Conservation (phyloP, 2,113 vertebrate genomes). For the Solea solea region DNA sequence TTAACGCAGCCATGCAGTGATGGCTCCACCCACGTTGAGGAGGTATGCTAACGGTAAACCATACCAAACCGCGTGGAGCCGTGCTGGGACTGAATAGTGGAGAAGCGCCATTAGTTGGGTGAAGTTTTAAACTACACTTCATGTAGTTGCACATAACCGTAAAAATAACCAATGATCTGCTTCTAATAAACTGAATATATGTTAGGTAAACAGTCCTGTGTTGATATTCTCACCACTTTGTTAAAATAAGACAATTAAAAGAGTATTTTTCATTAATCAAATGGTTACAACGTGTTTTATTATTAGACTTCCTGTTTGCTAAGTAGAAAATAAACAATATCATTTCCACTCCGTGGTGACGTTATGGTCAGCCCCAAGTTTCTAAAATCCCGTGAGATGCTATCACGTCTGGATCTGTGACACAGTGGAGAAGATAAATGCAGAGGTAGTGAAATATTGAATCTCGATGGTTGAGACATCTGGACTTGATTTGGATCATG, state of each 20-base stretch:
- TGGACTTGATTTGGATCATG: conserved; percentile 81
- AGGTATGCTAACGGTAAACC: too few relatives aligned
- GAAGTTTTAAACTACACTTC: background rate
- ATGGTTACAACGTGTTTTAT: conserved; percentile 8
- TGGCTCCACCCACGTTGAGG: too few relatives aligned
- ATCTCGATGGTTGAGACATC: conserved; percentile 78
- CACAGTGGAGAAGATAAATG: conserved; percentile 79
- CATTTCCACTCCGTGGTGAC: conserved; percentile 37
- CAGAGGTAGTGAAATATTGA: conserved; percentile 76
- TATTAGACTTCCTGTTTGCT: conserved; percentile 13
- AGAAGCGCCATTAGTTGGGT: too few relatives aligned
- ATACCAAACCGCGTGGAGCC: too few relatives aligned
- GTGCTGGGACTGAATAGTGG: too few relatives aligned
- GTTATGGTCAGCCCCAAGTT: conserved; percentile 56
- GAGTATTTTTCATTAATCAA: background rate
- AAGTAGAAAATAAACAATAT: conserved; percentile 29
- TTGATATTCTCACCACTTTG: conserved; percentile 11
- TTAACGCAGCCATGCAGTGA: too few relatives aligned
- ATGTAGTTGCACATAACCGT: too few relatives aligned
- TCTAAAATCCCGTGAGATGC: conserved; percentile 65
- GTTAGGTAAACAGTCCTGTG: background rate
- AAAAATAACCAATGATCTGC: too few relatives aligned
- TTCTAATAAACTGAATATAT: conserved; percentile 12
- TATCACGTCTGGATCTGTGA: conserved; percentile 79
- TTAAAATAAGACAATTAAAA: background rate